These are phyloP conservation scores for Synanthedon tipuliformis DNA, from an alignment of 2,888 invertebrate species.

Conservation along the genomic window DNA sequence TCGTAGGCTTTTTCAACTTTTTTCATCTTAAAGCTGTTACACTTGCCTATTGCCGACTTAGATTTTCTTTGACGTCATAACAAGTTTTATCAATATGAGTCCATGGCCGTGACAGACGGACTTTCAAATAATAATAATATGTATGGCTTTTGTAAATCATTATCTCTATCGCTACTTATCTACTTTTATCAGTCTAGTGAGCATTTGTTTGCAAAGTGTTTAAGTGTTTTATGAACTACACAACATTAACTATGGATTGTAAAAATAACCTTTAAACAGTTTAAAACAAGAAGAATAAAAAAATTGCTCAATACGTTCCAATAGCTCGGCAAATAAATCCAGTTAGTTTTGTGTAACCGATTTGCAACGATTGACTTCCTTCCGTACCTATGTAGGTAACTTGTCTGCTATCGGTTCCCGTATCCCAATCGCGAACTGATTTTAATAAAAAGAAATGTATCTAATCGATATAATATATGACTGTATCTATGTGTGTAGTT, in stretches of 20 bases:
- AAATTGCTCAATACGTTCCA: constrained; percentile 5
- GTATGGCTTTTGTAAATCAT: background rate
- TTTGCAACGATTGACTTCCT: constrained; percentile 26
- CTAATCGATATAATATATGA: background rate
- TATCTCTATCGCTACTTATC: constrained; percentile 3
- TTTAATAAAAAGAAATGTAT: background rate
- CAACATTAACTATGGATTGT: no score
- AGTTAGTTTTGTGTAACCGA: constrained; percentile 24
- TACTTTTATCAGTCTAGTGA: constrained; percentile 8
- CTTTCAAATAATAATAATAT: background rate
- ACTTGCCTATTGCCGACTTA: no score
- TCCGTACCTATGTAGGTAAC: constrained; percentile 19
- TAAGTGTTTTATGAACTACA: no score
- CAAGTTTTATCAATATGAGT: no score
- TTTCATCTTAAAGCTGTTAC: no score
- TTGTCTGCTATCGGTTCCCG: constrained; percentile 8
- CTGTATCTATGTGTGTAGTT: background rate
- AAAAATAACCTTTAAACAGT: no score
- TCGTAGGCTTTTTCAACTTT: no score
- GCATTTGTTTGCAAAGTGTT: no score
- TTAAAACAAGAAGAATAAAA: no score
- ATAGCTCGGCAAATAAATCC: constrained; percentile 14
- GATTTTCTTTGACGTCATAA: no score
- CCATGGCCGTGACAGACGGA: no score
- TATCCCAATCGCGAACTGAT: background rate